Percentiles rank a stretch among this genome's conserved stretches.
These are phyloP conservation scores for Enteromius treurensis DNA, from an alignment of 2,797 vertebrate genomes.

Conservation along the genomic window DNA sequence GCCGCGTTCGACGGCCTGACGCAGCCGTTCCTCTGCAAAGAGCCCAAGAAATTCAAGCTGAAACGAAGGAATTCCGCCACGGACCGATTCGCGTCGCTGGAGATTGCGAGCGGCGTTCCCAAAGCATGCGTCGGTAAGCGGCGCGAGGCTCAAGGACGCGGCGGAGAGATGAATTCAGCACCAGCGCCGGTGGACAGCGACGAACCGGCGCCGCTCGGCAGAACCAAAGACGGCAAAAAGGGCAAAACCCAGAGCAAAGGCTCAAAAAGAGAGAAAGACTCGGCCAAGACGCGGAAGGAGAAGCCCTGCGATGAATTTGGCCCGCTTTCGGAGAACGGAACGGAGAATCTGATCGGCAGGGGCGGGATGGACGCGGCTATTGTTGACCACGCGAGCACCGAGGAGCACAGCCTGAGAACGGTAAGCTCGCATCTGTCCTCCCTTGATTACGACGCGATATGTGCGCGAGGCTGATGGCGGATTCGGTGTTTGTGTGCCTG, in stretches of 20 bases:
- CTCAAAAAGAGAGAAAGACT: slow-evolving; percentile 85
- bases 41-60: slow-evolving; percentile 90
- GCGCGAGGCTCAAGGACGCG: slow-evolving; percentile 88
- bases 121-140: slow-evolving; percentile 86
- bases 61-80: slow-evolving; percentile 90
- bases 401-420: slow-evolving; percentile 85
- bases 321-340: slow-evolving; percentile 82
- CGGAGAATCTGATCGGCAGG: slow-evolving; percentile 78
- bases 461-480: background rate
- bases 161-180: slow-evolving; percentile 87
- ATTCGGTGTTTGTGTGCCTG: background rate
- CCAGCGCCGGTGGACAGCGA: slow-evolving; percentile 79
- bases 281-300: slow-evolving; percentile 83
- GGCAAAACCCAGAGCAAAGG: slow-evolving; percentile 81
- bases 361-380: slow-evolving; percentile 84
- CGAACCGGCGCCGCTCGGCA: slow-evolving; percentile 63
- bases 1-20: slow-evolving; percentile 86
- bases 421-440: slow-evolving; percentile 75
- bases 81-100: slow-evolving; percentile 85
- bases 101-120: slow-evolving; percentile 85
- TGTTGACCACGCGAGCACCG: slow-evolving; percentile 80
- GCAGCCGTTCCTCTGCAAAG: slow-evolving; percentile 89
- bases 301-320: slow-evolving; percentile 78
- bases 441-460: background rate
- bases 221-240: slow-evolving; percentile 87